These are phyloP conservation scores for Neogobius melanostomus DNA, from an alignment of 2,113 vertebrate species.

Conservation along the genomic window DNA sequence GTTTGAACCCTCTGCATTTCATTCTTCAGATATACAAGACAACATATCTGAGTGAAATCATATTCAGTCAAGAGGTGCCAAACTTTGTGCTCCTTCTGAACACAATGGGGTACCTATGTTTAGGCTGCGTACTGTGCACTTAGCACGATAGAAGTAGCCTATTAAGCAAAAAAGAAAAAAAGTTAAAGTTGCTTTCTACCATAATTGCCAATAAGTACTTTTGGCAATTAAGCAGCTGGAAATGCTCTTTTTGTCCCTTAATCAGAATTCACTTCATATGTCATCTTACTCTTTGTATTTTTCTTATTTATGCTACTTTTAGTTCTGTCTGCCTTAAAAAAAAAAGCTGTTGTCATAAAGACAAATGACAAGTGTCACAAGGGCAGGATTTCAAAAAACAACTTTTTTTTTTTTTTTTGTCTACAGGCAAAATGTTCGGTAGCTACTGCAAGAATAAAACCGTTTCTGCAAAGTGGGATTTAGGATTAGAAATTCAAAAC, in stretches of 20 bases:
- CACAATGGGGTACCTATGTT: too few species aligned
- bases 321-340: background rate
- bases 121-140: too few species aligned
- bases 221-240: background rate
- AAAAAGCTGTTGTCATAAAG: constrained; percentile 18
- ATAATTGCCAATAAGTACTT: too few species aligned
- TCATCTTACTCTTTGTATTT: constrained; percentile 1
- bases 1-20: background rate
- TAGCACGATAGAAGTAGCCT: too few species aligned
- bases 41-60: background rate
- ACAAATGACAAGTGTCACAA: constrained; percentile 43
- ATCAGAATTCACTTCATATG: constrained; percentile 23
- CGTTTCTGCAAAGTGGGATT: constrained; percentile 5
- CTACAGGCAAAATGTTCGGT: constrained; percentile 28
- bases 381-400: background rate
- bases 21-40: background rate
- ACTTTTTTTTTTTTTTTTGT: constrained; percentile 1
- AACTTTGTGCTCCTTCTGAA: too few species aligned
- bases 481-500: constrained; percentile 2
- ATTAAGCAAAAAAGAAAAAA: too few species aligned
- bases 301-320: constrained; percentile 13
- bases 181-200: too few species aligned
- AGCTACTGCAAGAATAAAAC: background rate
- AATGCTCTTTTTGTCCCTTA: constrained; percentile 8
- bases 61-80: background rate